These are phyloP conservation scores for Lasioglossum malachurum DNA, from an alignment of 2,888 invertebrate genomes.

Conservation along the genomic window DNA sequence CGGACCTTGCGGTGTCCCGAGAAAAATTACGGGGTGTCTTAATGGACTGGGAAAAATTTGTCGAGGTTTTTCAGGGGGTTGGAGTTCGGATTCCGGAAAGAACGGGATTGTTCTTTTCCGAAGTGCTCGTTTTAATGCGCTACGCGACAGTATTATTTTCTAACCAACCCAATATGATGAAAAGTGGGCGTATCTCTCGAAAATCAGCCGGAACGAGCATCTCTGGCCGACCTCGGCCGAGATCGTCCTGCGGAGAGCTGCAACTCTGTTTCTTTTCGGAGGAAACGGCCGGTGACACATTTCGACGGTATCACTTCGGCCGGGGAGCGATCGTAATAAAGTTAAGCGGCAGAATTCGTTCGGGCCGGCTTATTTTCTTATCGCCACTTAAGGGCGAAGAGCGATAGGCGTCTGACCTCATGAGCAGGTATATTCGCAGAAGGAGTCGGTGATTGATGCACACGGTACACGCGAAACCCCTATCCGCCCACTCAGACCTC, in stretches of 20 bases:
- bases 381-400: conserved; percentile 79
- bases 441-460: conserved; percentile 80
- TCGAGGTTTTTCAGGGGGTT: neutral
- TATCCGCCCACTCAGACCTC: conserved; percentile 53
- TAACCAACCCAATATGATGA: too few species aligned
- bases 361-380: conserved; percentile 75
- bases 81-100: neutral
- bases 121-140: too few species aligned
- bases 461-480: conserved; percentile 78
- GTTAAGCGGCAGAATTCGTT: conserved; percentile 73
- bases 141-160: too few species aligned
- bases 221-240: too few species aligned
- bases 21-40: conserved; percentile 23
- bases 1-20: conserved; percentile 37
- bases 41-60: neutral
- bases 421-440: conserved; percentile 73
- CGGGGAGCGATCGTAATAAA: conserved; percentile 49
- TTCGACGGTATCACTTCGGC: conserved; percentile 28
- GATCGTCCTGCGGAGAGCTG: neutral
- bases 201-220: too few species aligned
- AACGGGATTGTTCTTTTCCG: neutral
- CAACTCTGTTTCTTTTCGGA: neutral
- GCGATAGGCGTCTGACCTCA: conserved; percentile 78
- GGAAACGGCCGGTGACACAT: conserved; percentile 22
- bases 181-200: too few species aligned